These are phyloP conservation scores for Lampropteryx suffumata DNA, from an alignment of 2,888 invertebrate genomes.

Conservation along the genomic window DNA sequence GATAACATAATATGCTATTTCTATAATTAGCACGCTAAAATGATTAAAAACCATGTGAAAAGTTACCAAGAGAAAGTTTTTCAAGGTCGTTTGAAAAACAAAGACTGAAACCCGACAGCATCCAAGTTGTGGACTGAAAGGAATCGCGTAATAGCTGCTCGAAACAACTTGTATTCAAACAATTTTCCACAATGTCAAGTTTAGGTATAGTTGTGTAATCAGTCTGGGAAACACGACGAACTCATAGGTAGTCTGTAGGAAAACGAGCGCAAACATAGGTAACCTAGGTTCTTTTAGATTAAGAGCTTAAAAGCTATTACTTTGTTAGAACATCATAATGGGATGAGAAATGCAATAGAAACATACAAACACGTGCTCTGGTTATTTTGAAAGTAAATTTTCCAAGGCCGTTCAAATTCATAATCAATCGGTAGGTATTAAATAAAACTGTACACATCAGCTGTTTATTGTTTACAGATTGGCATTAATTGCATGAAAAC, in stretches of 20 bases:
- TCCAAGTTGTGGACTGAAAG: conserved; percentile 17
- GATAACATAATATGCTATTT: too few relatives aligned
- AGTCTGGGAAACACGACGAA: conserved; percentile 15
- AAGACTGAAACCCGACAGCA: conserved; percentile 9
- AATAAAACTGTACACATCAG: neutral
- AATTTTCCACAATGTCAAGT: conserved; percentile 26
- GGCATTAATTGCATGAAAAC: conserved; percentile 1
- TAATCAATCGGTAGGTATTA: too few relatives aligned
- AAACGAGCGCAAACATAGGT: conserved; percentile 3
- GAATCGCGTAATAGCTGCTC: conserved; percentile 11
- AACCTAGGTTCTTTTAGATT: too few relatives aligned
- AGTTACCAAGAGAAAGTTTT: conserved; percentile 14
- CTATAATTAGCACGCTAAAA: neutral
- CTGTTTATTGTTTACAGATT: neutral
- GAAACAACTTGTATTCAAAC: conserved; percentile 12
- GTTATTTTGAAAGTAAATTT: too few relatives aligned
- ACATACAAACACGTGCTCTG: too few relatives aligned
- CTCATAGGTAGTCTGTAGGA: neutral
- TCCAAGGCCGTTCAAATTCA: too few relatives aligned
- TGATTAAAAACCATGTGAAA: neutral
- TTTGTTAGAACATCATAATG: too few relatives aligned
- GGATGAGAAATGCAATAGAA: too few relatives aligned
- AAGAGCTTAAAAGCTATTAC: too few relatives aligned
- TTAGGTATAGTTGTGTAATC: conserved; percentile 20
- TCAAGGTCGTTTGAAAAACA: conserved; percentile 24